Percentiles rank a stretch among this genome's conserved stretches.
Evolutionary conservation across 2,797 vertebrate genomes (phyloP).

Genomic region (Gymnopithys bicolor): DNA sequence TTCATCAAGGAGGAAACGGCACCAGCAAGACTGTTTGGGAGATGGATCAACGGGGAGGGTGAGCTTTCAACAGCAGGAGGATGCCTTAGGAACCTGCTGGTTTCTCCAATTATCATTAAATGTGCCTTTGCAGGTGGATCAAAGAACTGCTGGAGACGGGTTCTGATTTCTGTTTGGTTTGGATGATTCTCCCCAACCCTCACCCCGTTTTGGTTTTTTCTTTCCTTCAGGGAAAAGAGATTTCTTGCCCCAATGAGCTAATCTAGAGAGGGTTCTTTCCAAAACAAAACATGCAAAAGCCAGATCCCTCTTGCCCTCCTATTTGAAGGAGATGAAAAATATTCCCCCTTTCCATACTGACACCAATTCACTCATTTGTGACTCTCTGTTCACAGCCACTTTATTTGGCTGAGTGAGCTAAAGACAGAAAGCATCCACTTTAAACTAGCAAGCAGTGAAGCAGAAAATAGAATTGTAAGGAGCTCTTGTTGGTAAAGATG

Average conservation of each 20-base stretch:
- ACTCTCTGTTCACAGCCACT: constrained; percentile 4
- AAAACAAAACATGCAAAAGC: constrained; percentile 70
- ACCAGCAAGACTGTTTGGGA: constrained; percentile 30
- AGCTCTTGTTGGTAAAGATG: constrained; percentile 35
- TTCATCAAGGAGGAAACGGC: neutral
- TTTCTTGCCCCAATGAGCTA: constrained; percentile 55
- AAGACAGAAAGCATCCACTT: constrained; percentile 17
- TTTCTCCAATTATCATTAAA: neutral
- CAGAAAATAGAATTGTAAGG: neutral
- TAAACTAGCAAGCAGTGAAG: neutral
- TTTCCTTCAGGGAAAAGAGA: constrained; percentile 24
- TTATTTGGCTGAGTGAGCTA: constrained; percentile 17
- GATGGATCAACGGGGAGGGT: neutral
- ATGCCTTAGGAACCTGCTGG: constrained; percentile 37
- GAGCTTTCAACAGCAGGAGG: neutral
- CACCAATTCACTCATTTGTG: constrained; percentile 16
- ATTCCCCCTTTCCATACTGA: neutral
- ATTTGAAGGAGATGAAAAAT: constrained; percentile 32
- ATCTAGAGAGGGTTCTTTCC: constrained; percentile 74
- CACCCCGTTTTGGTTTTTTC: neutral
- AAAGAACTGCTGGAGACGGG: constrained; percentile 29
- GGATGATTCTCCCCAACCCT: neutral
- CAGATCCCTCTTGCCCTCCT: constrained; percentile 68
- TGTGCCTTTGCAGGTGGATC: neutral
- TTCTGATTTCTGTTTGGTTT: neutral